Percentiles rank a stretch among this genome's conserved stretches.
Evolutionary conservation across 2,797 vertebrate species (phyloP).

Genomic region (Leptodon cayanensis): DNA sequence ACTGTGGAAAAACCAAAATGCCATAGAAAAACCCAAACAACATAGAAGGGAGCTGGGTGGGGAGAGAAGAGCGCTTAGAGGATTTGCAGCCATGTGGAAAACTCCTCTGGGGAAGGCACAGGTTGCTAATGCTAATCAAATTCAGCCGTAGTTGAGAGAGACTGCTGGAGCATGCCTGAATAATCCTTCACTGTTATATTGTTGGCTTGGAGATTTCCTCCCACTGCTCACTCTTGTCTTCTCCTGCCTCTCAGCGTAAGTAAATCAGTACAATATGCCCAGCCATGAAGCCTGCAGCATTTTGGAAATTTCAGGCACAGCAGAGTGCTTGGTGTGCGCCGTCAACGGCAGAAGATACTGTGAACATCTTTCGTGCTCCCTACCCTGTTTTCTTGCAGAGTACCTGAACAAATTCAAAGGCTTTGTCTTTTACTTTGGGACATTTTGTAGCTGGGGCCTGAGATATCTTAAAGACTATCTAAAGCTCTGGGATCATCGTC

Average conservation of each 20-base stretch:
- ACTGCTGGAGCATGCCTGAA: neutral
- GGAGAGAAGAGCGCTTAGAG: neutral
- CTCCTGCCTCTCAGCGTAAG: neutral
- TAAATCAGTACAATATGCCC: neutral
- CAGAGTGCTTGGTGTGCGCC: neutral
- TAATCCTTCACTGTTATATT: neutral
- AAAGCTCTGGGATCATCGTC: neutral
- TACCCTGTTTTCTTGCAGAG: neutral
- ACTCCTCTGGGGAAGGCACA: neutral
- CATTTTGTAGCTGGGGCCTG: neutral
- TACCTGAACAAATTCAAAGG: neutral
- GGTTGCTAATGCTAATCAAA: neutral
- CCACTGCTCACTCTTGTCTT: neutral
- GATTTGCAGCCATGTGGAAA: neutral
- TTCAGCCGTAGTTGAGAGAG: neutral
- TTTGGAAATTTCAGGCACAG: neutral
- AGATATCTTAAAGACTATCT: neutral
- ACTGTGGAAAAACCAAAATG: neutral
- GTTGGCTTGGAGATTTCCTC: neutral
- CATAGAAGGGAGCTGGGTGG: neutral
- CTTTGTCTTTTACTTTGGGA: neutral
- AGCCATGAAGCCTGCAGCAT: neutral
- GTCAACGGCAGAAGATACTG: neutral
- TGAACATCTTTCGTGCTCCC: neutral
- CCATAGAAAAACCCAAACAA: neutral